Conservation (phyloP, 2,113 vertebrate genomes). For the Calypte anna region DNA sequence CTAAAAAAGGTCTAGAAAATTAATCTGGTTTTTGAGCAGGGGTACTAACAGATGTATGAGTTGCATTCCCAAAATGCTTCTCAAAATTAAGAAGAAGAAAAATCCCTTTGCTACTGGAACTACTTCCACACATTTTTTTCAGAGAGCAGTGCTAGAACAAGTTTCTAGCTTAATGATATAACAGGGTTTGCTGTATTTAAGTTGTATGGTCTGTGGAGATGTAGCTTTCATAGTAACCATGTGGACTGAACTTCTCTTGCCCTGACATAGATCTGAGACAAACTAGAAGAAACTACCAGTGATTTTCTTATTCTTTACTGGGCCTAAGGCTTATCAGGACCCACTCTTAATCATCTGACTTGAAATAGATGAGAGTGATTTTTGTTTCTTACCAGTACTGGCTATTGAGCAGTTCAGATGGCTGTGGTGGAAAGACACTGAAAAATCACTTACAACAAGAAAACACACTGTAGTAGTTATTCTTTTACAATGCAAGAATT, state of each 20-base stretch:
- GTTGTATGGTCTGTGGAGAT: background rate
- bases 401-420: background rate
- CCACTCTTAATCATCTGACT: background rate
- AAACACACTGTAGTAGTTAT: background rate
- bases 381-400: background rate
- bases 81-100: background rate
- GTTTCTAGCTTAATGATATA: background rate
- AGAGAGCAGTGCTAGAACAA: background rate
- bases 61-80: background rate
- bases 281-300: background rate
- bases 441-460: background rate
- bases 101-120: background rate
- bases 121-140: background rate
- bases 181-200: background rate
- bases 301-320: background rate
- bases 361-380: background rate
- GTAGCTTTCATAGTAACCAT: background rate
- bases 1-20: background rate
- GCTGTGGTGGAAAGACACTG: background rate
- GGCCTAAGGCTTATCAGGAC: background rate
- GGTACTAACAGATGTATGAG: background rate
- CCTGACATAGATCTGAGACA: background rate
- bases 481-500: background rate
- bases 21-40: accelerated
- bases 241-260: background rate